Percentiles rank a stretch among this genome's conserved stretches.
Evolutionary conservation across 2,113 vertebrate genomes (phyloP).

Genomic region (Urocolius indicus): DNA sequence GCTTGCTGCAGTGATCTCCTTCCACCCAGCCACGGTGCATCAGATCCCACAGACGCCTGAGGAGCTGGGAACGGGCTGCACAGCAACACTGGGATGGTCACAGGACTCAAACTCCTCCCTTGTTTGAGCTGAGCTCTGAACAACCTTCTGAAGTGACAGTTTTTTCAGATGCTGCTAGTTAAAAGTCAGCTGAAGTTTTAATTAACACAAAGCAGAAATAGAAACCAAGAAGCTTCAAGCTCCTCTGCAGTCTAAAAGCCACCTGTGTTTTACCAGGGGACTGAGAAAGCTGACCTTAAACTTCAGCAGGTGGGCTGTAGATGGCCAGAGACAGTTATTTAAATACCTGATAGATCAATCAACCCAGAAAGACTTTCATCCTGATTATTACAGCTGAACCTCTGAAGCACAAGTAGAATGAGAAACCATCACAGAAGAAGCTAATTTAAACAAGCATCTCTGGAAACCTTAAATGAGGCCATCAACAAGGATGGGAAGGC

Average conservation of each 20-base stretch:
- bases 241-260: not conserved
- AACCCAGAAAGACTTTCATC: not conserved
- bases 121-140: not conserved
- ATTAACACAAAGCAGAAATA: not conserved
- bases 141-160: not conserved
- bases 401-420: not conserved
- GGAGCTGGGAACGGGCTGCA: not conserved
- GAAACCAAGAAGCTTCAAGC: not conserved
- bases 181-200: not conserved
- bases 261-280: not conserved
- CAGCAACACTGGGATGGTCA: fast-evolving
- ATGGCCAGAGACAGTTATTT: not conserved
- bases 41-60: not conserved
- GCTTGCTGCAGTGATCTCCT: not conserved
- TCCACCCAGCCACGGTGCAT: not conserved
- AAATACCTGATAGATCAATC: not conserved
- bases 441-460: not conserved
- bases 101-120: not conserved
- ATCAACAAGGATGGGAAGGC: not conserved
- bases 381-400: not conserved
- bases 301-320: not conserved
- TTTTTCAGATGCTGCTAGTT: not conserved
- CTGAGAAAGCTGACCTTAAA: not conserved
- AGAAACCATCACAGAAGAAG: not conserved
- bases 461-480: not conserved